Conservation (phyloP, 2,113 vertebrate genomes). For the Elephas maximus region DNA sequence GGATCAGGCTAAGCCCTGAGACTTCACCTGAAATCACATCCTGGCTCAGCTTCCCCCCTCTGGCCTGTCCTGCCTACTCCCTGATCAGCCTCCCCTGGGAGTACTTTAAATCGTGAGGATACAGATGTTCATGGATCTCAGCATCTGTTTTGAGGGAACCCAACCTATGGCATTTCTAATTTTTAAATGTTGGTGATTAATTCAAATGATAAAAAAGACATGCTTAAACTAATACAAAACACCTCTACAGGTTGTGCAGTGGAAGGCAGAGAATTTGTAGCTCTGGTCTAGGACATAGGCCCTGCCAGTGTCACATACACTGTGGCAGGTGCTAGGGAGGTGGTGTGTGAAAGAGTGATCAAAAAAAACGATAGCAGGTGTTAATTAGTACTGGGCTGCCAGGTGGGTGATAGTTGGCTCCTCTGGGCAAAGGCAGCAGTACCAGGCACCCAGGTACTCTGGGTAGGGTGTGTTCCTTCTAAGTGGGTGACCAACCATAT, state of each 20-base stretch:
- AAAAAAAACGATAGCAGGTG: background rate
- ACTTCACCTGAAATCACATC: background rate
- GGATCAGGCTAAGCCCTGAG: background rate
- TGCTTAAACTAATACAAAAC: background rate
- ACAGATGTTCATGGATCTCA: background rate
- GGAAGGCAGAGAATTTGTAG: background rate
- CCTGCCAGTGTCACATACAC: background rate
- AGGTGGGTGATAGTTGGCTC: background rate
- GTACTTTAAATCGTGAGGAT: background rate
- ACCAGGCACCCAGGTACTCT: background rate
- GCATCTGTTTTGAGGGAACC: background rate
- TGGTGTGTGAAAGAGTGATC: background rate
- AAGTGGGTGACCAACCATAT: background rate
- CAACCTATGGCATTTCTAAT: background rate
- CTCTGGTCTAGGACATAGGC: background rate
- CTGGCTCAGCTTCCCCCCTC: no score
- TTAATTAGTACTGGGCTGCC: background rate
- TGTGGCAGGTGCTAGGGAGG: background rate
- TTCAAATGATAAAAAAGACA: background rate
- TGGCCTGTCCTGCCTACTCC: background rate
- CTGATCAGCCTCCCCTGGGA: background rate
- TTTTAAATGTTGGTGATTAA: conserved; percentile 7
- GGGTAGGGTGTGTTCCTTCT: background rate
- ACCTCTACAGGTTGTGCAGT: background rate
- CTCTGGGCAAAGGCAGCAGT: background rate